These are phyloP conservation scores for Hyles euphorbiae DNA, from an alignment of 1,140 invertebrate species.

Conservation along the genomic window DNA sequence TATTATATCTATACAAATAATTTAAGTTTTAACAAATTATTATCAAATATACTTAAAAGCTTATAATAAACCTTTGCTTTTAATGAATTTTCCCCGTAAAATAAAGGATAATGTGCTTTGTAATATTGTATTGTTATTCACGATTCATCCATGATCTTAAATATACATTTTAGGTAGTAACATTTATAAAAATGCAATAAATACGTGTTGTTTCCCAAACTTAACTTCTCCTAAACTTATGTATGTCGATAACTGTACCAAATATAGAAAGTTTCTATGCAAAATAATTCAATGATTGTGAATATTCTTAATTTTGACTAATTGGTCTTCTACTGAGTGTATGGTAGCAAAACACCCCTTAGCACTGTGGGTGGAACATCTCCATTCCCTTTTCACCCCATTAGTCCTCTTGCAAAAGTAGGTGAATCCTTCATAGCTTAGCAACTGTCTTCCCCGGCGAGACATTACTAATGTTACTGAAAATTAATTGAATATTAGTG, in stretches of 20 bases:
- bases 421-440: constrained; percentile 8
- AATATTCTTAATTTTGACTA: constrained; percentile 23
- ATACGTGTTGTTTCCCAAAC: no score
- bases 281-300: constrained; percentile 21
- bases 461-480: constrained; percentile 10
- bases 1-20: no score
- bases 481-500: not conserved
- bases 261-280: constrained; percentile 1
- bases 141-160: no score
- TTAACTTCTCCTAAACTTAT: no score
- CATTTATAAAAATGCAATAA: no score
- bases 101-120: no score
- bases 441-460: constrained; percentile 5
- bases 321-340: constrained; percentile 16
- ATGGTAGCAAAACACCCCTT: constrained; percentile 20
- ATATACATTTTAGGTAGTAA: no score
- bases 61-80: no score
- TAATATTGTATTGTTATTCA: no score
- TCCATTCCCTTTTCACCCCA: constrained; percentile 24
- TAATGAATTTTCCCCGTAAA: no score
- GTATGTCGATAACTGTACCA: not conserved
- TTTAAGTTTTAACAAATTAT: no score
- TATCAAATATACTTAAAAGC: no score
- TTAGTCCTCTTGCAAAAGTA: not conserved
- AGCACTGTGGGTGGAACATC: constrained; percentile 27